phyloP scores from a whole-genome alignment of 2,797 vertebrate genomes.

The Nannoperca australis region DNA sequence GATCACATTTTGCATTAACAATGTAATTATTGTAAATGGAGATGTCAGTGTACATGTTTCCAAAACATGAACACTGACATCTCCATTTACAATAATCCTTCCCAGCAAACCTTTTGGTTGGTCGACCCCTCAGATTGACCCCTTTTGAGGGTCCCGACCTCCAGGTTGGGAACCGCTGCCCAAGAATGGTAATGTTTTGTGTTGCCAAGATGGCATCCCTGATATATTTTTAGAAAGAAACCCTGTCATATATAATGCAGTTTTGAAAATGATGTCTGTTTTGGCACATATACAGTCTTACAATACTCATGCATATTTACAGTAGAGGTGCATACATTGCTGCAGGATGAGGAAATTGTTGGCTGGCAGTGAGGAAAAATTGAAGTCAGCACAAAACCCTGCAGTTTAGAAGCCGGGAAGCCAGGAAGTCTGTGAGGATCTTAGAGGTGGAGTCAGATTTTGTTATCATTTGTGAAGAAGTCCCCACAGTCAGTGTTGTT shows the following conservation, averaged over 20 bases:
- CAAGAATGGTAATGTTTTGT: neutral
- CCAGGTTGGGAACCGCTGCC: neutral
- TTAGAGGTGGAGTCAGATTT: slow-evolving; percentile 31
- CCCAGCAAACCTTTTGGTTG: neutral
- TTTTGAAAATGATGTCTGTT: neutral
- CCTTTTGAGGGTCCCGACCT: neutral
- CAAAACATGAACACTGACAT: neutral
- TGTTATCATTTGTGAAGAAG: slow-evolving; percentile 36
- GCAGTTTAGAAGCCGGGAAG: slow-evolving; percentile 30
- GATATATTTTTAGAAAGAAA: slow-evolving; percentile 2
- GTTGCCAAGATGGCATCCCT: neutral
- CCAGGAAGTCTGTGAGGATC: slow-evolving; percentile 35
- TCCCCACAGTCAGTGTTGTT: slow-evolving; percentile 34
- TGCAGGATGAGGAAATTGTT: slow-evolving; percentile 26
- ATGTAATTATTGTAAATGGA: neutral
- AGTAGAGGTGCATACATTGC: slow-evolving; percentile 17
- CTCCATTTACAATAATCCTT: neutral
- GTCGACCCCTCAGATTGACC: neutral
- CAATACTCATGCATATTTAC: neutral
- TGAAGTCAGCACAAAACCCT: slow-evolving; percentile 44
- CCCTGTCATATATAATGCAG: neutral
- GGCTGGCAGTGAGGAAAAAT: slow-evolving; percentile 37
- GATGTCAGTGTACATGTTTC: neutral
- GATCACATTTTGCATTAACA: neutral
- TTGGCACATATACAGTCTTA: neutral